phyloP scores from a whole-genome alignment of 2,888 invertebrate genomes.

The Pyrocoelia pectoralis region DNA sequence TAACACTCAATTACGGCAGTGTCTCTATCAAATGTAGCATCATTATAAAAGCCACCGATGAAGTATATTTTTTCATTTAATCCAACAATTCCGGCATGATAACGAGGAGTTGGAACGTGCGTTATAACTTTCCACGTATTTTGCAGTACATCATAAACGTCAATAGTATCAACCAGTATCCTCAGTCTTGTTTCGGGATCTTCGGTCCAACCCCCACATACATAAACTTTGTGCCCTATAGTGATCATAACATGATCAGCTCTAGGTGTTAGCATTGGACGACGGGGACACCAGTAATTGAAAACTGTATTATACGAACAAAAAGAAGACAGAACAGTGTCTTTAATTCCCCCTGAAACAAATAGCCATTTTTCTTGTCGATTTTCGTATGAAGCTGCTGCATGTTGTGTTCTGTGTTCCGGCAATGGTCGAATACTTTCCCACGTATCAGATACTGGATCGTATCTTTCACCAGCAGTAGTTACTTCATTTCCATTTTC shows the following conservation, averaged over 20 bases:
- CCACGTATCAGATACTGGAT: conserved; percentile 67
- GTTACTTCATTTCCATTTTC: conserved; percentile 58
- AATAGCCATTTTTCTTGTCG: conserved; percentile 57
- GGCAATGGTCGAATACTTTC: conserved; percentile 64
- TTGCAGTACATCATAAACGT: conserved; percentile 67
- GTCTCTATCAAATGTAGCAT: conserved; percentile 72
- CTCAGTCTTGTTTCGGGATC: conserved; percentile 62
- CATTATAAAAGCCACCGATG: conserved; percentile 73
- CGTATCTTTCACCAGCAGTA: conserved; percentile 67
- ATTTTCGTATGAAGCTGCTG: conserved; percentile 59
- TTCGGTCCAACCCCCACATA: conserved; percentile 73
- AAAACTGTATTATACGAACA: conserved; percentile 62
- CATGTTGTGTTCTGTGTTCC: conserved; percentile 68
- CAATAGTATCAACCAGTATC: conserved; percentile 68
- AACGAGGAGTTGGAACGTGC: conserved; percentile 70
- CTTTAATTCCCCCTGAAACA: conserved; percentile 65
- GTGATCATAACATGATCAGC: conserved; percentile 72
- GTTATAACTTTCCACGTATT: conserved; percentile 70
- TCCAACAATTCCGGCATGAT: conserved; percentile 72
- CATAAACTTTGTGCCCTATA: conserved; percentile 66
- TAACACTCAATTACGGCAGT: conserved; percentile 73
- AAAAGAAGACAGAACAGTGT: conserved; percentile 61
- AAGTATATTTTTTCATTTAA: conserved; percentile 70
- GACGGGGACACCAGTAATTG: conserved; percentile 64
- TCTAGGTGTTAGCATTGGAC: conserved; percentile 67